Conservation (phyloP, 2,797 vertebrate genomes). For the Triplophysa bombifrons region DNA sequence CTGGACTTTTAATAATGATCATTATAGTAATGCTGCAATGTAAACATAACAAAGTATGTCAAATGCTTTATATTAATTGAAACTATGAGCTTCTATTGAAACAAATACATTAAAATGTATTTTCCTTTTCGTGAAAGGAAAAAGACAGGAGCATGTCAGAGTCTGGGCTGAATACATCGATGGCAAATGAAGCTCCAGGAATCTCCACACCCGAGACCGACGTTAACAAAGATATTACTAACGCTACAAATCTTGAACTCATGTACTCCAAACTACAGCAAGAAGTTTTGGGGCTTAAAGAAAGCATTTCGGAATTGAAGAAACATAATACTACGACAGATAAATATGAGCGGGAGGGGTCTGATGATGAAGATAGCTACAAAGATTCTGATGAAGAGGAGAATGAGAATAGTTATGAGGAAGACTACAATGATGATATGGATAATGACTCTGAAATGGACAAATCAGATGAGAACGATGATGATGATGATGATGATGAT, state of each 20-base stretch:
- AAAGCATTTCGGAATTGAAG: not conserved
- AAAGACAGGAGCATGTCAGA: not conserved
- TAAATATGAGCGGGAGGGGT: not conserved
- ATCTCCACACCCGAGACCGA: not conserved
- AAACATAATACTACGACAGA: not conserved
- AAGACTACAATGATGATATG: not conserved
- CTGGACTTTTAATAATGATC: too few species aligned
- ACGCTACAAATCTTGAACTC: not conserved
- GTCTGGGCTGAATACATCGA: not conserved
- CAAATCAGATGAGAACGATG: too few species aligned
- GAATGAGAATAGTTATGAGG: too few species aligned
- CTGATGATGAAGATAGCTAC: not conserved
- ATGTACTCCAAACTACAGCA: conserved; percentile 8
- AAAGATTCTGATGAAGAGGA: not conserved
- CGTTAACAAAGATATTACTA: not conserved
- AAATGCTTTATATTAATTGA: too few species aligned
- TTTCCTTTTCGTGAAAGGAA: not conserved
- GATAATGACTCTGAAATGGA: not conserved
- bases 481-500: too few species aligned
- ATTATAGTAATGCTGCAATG: not conserved
- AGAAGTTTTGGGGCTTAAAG: conserved; percentile 3
- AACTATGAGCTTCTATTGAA: too few species aligned
- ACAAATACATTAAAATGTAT: not conserved
- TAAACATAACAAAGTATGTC: not conserved
- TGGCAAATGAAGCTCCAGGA: not conserved